Percentiles rank a stretch among this genome's conserved stretches.
These are phyloP conservation scores for Anguilla pacifica DNA, from an alignment of 2,797 vertebrate genomes.

Conservation along the genomic window DNA sequence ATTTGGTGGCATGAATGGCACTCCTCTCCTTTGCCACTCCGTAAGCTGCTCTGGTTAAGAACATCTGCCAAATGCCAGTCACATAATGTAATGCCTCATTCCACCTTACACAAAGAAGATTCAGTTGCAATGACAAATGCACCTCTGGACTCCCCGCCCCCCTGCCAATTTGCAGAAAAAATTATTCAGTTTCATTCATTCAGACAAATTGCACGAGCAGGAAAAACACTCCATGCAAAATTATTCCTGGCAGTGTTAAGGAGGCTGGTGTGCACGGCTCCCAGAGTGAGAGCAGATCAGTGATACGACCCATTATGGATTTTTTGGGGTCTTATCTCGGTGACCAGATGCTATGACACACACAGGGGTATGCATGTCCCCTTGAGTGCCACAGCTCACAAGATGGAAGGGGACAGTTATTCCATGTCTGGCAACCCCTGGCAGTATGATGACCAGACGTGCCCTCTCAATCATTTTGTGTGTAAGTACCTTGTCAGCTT, in stretches of 20 bases:
- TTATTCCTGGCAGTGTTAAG: neutral
- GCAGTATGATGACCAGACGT: neutral
- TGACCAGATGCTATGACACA: constrained; percentile 58
- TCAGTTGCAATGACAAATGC: neutral
- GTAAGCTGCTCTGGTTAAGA: neutral
- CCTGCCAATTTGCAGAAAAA: neutral
- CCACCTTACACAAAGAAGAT: neutral
- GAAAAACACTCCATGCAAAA: neutral
- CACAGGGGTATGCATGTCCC: constrained; percentile 43
- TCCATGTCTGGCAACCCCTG: neutral
- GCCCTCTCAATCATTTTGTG: neutral
- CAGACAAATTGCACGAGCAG: neutral
- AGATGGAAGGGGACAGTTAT: constrained; percentile 34
- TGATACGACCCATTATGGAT: neutral
- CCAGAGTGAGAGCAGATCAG: constrained; percentile 3
- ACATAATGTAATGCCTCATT: neutral
- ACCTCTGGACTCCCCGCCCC: neutral
- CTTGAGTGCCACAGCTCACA: constrained; percentile 49
- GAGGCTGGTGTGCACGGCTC: neutral
- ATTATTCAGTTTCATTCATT: neutral
- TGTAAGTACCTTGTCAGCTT: neutral
- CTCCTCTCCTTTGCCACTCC: neutral
- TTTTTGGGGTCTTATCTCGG: constrained; percentile 57
- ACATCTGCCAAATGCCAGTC: too few species aligned
- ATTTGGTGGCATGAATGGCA: neutral